Evolutionary conservation across 2,113 vertebrate species (phyloP), one percentile per base, ranked within the genome.

Genomic region (Atrichornis clamosus): DNA sequence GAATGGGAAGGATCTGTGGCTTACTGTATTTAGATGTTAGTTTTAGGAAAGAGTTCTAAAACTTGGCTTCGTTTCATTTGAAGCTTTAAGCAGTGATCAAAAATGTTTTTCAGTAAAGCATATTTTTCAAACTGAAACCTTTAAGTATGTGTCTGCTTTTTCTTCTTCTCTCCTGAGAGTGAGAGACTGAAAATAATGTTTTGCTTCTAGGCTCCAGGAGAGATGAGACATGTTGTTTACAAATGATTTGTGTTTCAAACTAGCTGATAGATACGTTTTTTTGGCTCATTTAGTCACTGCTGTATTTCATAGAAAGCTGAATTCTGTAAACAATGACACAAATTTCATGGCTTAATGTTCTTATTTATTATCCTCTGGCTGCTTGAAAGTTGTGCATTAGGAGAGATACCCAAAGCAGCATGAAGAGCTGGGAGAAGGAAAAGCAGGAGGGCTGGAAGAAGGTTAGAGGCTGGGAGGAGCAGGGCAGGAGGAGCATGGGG

Each of bases 181-280:
- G 23, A 83, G 37, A 83, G 65, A 73, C 65, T 83, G 81, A 95
- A 91, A 84, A 79, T 52, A 69, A 39, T 85, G 70, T 50, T 93
- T 85, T 83, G 28, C 49, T 94, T 95, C 50, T 82, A 65, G 78
- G 59, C 63, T 93, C 44, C 39, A 1, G 14, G 32, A 85, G 63
- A 88, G 55, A 88, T 73, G 74, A 90, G 81, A 53, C 37, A 8
- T 67, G 60, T 74, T 93, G 84, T 89, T 94, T 84, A 69, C 78
- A 65, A 62, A 65, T 73, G 15, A 79, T 73, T 89, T 84, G n/a
- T 87, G 53, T 94, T 93, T 87, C 67, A 35, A 44, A 74, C 62
- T 46, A 62, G 53, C 53, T 85, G 70, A 62, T 75, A 79, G 52
- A 69, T 67, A 33, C 0, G 7, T 0, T 3, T 9, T 75, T 93